Evolutionary conservation across 2,797 vertebrate species (phyloP), one percentile per base, ranked within the genome.

Genomic region (Pseudomugil gertrudae): DNA sequence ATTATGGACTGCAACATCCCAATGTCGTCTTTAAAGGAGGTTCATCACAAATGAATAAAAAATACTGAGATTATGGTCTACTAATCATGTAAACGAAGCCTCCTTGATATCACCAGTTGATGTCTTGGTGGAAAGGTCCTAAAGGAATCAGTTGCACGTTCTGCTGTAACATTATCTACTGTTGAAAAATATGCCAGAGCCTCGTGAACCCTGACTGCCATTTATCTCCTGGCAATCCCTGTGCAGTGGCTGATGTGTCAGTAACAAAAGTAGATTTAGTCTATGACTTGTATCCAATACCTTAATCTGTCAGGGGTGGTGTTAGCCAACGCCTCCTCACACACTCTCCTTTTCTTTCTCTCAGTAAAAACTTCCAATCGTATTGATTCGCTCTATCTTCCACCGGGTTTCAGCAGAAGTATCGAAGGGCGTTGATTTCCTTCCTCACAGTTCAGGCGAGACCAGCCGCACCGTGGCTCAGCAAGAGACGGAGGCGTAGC

Each of bases 341-440:
- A 67, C 50, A 32, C 67, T 57, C 67, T 56, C 43, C 26, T 57
- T 61, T 76, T 69, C 63, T 74, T 74, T 84, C 66, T 76, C 73
- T 83, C 47, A 72, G 48, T 8, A 27, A 57, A 76, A 69, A 51
- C 51, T 71, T 73, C 40, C 63, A 63, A 74, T 65, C 68, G 68
- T 57, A 88, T 84, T 83, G 82, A 87, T 90, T 88, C 67, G 50
- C 66, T 60, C 40, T 48, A 19, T 70, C 43, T 73, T 51, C 65
- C 61, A 66, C 51, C 58, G 61, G 66, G 61, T 83, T 79, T 80
- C 66, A 43, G 60, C 15, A 32, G 68, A 62, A 56, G 63, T 26
- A 73, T 67, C 55, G 71, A 76, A 81, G 79, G 81, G 56, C 52
- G 81, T 66, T 80, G 81, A 87, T 87, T 81, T 72, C 62, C 68